These are phyloP conservation scores for Chaenodraco wilsoni DNA, from an alignment of 2,797 vertebrate species.

Conservation along the genomic window DNA sequence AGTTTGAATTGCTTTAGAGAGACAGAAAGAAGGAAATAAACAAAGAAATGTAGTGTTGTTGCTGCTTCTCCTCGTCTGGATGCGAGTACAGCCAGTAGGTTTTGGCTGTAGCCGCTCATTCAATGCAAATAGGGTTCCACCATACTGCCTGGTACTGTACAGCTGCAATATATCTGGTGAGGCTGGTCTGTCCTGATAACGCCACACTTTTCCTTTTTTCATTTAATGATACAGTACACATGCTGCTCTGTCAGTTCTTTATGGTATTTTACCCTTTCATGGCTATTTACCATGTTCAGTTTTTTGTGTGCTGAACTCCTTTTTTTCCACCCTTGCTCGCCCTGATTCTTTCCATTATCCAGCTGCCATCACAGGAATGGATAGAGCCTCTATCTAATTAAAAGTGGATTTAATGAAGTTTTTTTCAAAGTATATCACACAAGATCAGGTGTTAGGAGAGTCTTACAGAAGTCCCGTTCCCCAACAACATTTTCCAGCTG, in stretches of 20 bases:
- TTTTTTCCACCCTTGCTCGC: conserved; percentile 17
- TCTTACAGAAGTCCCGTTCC: no score
- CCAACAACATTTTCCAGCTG: no score
- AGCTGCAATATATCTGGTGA: conserved; percentile 40
- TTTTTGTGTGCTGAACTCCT: conserved; percentile 22
- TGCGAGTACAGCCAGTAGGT: conserved; percentile 49
- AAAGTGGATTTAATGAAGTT: conserved; percentile 20
- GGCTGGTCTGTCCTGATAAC: conserved; percentile 68
- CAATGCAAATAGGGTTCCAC: conserved; percentile 67
- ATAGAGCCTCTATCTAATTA: conserved; percentile 3
- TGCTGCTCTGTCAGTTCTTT: conserved; percentile 42
- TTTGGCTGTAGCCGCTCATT: conserved; percentile 64
- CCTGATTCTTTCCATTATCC: conserved; percentile 28
- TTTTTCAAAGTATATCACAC: background rate
- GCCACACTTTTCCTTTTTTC: conserved; percentile 24
- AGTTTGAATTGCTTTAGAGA: conserved; percentile 28
- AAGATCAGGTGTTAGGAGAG: background rate
- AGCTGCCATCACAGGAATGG: conserved; percentile 19
- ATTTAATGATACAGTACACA: conserved; percentile 12
- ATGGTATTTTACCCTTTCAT: conserved; percentile 39
- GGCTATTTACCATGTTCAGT: conserved; percentile 6
- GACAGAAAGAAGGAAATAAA: conserved; percentile 18
- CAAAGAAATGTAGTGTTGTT: conserved; percentile 13
- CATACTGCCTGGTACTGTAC: conserved; percentile 37
- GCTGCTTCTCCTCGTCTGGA: conserved; percentile 45